Base-by-base conservation (phyloP, 2,888 invertebrate genomes). In the Microplitis deprimator region DNA sequence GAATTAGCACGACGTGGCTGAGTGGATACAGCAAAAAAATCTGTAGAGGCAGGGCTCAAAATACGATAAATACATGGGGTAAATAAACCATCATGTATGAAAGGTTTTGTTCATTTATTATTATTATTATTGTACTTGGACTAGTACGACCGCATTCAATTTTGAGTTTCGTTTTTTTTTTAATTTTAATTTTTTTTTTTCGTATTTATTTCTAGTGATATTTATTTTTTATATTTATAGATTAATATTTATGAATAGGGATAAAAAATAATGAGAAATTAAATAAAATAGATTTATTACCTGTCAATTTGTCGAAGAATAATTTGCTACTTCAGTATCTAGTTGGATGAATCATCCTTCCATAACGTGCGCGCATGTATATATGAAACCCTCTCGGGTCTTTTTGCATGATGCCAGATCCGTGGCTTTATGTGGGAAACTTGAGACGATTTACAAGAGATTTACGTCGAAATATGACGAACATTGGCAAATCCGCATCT, bases 1-100 rank as follows among this genome's bases (percentile, higher is more conserved):
- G 88, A 89, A 88, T 88, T 88, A 88, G 86, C 86, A 85, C 79
- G 81, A 85, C 77, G 85, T 50, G 50, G 10, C 50, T 50, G 50
- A 50, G 50, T 50, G 50, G 50, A 50, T 8, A 50, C 50, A 50
- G 50, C 13, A 50, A 50, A 50, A 50, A 50, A 50, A 10, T 50
- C 13, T 50, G 50, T 50, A 29, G 29, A 4, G 29, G 29, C 29
- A 29, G 29, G 29, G 29, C 4, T 29, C 29, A 29, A 29, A 29
- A 29, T 29, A 29, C 29, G 29, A 29, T 29, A 29, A 29, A 29
- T 29, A 29, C 29, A 4, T 29, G 29, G 29, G 29, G 29, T 29
- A 29, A 29, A 29, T 29, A 29, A 29, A 29, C 29, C 29, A 29
- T 29, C 29, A 4, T 29, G 29, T 29, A 29, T 29, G 2, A 29